Evolutionary conservation across 1,140 invertebrate genomes (phyloP), one percentile per base, ranked within the genome.

Genomic region (Homarus americanus): DNA sequence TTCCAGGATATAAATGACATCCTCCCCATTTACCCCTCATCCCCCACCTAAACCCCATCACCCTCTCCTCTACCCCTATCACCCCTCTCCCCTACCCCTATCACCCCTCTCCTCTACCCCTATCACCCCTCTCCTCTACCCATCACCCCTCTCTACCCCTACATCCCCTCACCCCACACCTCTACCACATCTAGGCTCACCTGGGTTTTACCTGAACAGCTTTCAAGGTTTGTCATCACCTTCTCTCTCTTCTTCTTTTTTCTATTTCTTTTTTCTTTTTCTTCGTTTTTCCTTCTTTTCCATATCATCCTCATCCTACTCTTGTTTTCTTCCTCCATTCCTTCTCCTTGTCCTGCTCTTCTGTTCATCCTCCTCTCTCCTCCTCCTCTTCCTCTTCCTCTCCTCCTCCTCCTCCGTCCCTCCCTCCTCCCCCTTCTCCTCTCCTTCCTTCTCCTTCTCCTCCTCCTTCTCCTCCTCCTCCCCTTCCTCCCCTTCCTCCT

Each of bases 221-320:
- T 80, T 34, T 80, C 41, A 41, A 34, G n/a, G 2, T 80, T 20
- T 53, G 7, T 80, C 72, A 34, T 20, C 36, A 28, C 80, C 28
- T 40, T 76, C 73, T 76, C 73, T 82, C 49, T 82, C 79, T 82
- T 44, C 58, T 44, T 82, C 49, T 82, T 34, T 82, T n/a, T 80
- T 34, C n/a, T n/a, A n/a, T n/a, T n/a, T n/a, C n/a, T 15, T n/a
- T 58, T 58, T 24, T 24, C 72, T 20, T 75, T 32, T 20, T 34
- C 38, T 32, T 24, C n/a, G 24, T 41, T 24, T 41, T 38, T 41
- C 40, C 40, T 20, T 38, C 34, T 41, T 38, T 38, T 24, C 53
- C 10, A 10, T 24, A 24, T 7, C 53, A 10, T 24, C 53, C 10
- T 24, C 53, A 58, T 24, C 10, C 10, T 24, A 12, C 53, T 58